phyloP scores from a whole-genome alignment of 2,888 invertebrate genomes.

The Scotopteryx bipunctaria region DNA sequence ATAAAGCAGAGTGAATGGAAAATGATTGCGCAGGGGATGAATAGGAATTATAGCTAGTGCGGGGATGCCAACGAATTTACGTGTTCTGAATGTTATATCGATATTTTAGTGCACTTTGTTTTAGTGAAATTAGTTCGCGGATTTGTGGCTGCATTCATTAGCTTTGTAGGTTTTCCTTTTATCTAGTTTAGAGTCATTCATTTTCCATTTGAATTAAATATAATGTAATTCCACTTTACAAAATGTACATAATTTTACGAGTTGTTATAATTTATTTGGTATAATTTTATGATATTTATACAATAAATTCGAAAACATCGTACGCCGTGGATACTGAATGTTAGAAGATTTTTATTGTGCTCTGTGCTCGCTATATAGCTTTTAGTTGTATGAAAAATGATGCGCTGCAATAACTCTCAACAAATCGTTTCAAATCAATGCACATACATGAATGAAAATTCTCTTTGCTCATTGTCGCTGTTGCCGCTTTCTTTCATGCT shows the following conservation, averaged over 20 bases:
- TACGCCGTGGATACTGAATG: too few species aligned
- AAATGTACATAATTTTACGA: too few species aligned
- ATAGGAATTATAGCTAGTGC: conserved; percentile 56
- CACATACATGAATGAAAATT: conserved; percentile 22
- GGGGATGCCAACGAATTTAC: conserved; percentile 48
- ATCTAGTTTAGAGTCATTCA: neutral
- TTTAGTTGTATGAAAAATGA: neutral
- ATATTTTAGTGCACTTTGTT: neutral
- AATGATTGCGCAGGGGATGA: conserved; percentile 78
- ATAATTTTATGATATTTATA: too few species aligned
- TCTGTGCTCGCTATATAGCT: too few species aligned
- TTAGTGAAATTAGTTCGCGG: conserved; percentile 52
- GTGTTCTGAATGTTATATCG: conserved; percentile 1
- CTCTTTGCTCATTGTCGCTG: conserved; percentile 13
- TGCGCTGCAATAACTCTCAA: conserved; percentile 1
- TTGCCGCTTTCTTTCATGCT: conserved; percentile 13
- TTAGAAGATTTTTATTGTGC: neutral
- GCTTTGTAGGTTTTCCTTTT: conserved; percentile 22
- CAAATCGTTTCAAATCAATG: conserved; percentile 18
- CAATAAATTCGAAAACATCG: too few species aligned
- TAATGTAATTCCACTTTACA: too few species aligned
- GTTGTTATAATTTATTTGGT: too few species aligned
- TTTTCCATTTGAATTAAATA: neutral
- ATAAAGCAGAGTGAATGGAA: conserved; percentile 81
- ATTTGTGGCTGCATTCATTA: conserved; percentile 44